Percentiles rank a stretch among this genome's conserved stretches.
Conservation (phyloP, 2,797 vertebrate species). For the Dicrostonyx torquatus region DNA sequence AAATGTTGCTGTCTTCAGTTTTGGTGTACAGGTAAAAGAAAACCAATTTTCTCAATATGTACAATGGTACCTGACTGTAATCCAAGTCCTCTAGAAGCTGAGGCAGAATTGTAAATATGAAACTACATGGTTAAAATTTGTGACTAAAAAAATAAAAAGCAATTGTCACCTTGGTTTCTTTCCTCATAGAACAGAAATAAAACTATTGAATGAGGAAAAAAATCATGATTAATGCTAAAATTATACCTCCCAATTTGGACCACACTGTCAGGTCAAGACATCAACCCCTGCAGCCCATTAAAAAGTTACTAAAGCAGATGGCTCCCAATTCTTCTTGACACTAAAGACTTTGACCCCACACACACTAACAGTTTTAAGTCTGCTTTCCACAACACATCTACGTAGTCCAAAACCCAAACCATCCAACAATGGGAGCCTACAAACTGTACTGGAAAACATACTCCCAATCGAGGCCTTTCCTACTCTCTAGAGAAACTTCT, state of each 20-base stretch:
- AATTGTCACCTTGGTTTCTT: background rate
- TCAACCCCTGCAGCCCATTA: background rate
- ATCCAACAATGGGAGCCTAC: constrained; percentile 11
- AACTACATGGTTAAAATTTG: background rate
- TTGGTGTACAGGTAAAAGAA: constrained; percentile 33
- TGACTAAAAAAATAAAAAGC: background rate
- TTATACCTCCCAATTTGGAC: background rate
- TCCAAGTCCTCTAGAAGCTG: background rate
- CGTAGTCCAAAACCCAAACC: background rate
- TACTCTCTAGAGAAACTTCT: background rate
- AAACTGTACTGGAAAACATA: background rate
- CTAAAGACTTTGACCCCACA: background rate
- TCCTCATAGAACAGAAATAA: background rate
- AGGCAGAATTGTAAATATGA: background rate
- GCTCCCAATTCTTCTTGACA: background rate
- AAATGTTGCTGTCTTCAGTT: background rate
- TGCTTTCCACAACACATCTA: background rate
- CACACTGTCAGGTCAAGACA: background rate
- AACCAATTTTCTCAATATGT: background rate
- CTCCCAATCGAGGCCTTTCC: background rate
- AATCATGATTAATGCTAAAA: constrained; percentile 1
- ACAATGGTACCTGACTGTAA: background rate
- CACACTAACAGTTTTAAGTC: background rate
- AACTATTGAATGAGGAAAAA: constrained; percentile 17
- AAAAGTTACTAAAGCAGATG: background rate